Percentiles rank a stretch among this genome's conserved stretches.
These are phyloP conservation scores for Bruchidius siliquastri DNA, from an alignment of 2,888 invertebrate species.

Conservation along the genomic window DNA sequence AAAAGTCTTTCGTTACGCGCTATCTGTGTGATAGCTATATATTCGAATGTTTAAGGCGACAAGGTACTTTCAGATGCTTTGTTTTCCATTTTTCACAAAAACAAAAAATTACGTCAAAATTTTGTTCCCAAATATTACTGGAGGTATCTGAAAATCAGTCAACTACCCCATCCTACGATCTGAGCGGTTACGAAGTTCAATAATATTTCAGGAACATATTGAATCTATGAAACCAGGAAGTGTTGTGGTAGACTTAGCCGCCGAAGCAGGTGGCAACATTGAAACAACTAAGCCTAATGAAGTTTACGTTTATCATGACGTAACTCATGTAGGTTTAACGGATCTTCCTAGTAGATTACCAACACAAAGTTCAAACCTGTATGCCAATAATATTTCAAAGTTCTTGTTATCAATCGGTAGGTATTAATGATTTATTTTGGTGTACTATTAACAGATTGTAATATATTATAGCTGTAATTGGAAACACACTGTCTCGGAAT, in stretches of 20 bases:
- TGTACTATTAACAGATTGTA: not conserved
- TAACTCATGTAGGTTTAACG: slow-evolving; percentile 79
- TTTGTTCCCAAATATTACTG: too few species aligned
- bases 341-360: slow-evolving; percentile 81
- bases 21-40: too few species aligned
- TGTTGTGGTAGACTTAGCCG: slow-evolving; percentile 83
- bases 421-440: slow-evolving; percentile 17
- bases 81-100: too few species aligned
- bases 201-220: slow-evolving; percentile 67
- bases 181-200: too few species aligned
- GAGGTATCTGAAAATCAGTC: too few species aligned
- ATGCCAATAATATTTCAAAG: slow-evolving; percentile 88
- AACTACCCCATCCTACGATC: not conserved
- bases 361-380: slow-evolving; percentile 80
- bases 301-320: slow-evolving; percentile 69
- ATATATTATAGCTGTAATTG: too few species aligned
- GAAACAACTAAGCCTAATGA: slow-evolving; percentile 77
- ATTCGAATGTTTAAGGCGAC: too few species aligned
- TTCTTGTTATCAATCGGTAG: slow-evolving; percentile 75
- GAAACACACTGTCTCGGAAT: too few species aligned
- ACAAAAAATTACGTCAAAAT: too few species aligned
- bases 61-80: too few species aligned
- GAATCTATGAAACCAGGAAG: slow-evolving; percentile 82
- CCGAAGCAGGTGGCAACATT: slow-evolving; percentile 84
- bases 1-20: too few species aligned